These are phyloP conservation scores for Bhutanitis thaidina DNA, from an alignment of 2,888 invertebrate genomes.

Conservation along the genomic window DNA sequence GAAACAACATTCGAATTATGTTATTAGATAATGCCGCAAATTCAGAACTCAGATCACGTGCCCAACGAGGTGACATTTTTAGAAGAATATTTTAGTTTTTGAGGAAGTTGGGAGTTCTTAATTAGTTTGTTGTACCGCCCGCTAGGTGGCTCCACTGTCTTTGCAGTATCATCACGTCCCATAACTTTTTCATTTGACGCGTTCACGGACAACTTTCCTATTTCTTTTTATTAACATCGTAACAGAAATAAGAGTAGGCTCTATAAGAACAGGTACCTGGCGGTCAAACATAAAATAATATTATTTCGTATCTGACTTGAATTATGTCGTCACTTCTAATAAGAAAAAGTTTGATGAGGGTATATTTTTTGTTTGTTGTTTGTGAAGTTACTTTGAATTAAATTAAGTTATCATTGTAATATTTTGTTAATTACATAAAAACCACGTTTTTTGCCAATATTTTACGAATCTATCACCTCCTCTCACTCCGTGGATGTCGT, in stretches of 20 bases:
- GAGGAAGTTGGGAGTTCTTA: conserved; percentile 72
- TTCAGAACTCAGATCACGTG: conserved; percentile 60
- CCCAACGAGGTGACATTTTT: conserved; percentile 69
- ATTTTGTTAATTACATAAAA: no score
- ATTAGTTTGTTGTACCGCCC: conserved; percentile 66
- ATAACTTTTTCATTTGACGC: conserved; percentile 80
- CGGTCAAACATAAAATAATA: conserved; percentile 38
- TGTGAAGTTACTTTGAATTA: not conserved
- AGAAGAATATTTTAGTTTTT: conserved; percentile 76
- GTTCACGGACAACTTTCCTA: conserved; percentile 71
- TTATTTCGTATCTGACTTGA: conserved; percentile 21
- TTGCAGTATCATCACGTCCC: conserved; percentile 75
- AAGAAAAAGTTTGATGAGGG: conserved; percentile 9
- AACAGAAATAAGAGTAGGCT: conserved; percentile 74
- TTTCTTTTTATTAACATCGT: conserved; percentile 78
- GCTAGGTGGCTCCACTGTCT: conserved; percentile 64
- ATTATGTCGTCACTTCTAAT: conserved; percentile 12
- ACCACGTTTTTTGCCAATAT: no score
- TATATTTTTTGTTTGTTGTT: not conserved
- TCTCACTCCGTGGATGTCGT: no score
- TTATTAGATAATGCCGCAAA: conserved; percentile 16
- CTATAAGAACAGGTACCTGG: conserved; percentile 68
- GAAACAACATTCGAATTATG: no score
- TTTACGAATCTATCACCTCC: no score
- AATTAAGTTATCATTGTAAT: no score